Base-by-base conservation (phyloP, 2,113 vertebrate species). In the Rhabdomys dilectus region DNA sequence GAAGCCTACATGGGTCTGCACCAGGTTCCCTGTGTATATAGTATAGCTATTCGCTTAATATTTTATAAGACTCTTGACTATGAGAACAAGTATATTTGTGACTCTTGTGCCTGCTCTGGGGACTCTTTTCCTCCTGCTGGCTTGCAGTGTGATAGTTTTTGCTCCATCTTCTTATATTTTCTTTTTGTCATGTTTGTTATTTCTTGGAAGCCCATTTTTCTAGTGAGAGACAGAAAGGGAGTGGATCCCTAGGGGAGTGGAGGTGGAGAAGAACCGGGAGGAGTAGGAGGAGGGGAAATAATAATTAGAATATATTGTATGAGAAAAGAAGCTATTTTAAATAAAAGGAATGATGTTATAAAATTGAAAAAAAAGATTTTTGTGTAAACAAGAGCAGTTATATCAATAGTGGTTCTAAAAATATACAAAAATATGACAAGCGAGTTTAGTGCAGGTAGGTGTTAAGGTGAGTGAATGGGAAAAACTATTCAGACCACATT, bases 401-500 rank as follows among this genome's bases (percentile, higher is more conserved):
- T 13, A 77, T 88, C 60, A 94, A 88, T 26, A 94, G 58, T 24
- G 53, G 42, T 36, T 96, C 45, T 84, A 82, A 91, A 93, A 73
- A 7, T 7, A 92, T 39, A 11, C 19, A 94, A 58, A 89, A 89
- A 93, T 81, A 81, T 64, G 77, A 36, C 42, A 82, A 84, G 26
- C 72, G 21, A 95, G 77, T 82, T 93, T 45, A 89, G 24, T 66
- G 89, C 60, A 91, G 42, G 24, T 73, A 84, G 76, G 51, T 62
- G 10, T 86, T 60, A 89, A 80, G 64, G 77, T 53, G 72, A 95
- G 93, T 53, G 60, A 84, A 87, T 4, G 60, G 11, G 60, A 77
- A 97, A 17, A 95, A 89, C 82, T 75, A 86, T 31, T 91, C 72
- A 91, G 45, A 91, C 88, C 22, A 39, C 31, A 76, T 34, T 88